phyloP scores from a whole-genome alignment of 2,888 invertebrate species.

The Drosophila paramelanica region DNA sequence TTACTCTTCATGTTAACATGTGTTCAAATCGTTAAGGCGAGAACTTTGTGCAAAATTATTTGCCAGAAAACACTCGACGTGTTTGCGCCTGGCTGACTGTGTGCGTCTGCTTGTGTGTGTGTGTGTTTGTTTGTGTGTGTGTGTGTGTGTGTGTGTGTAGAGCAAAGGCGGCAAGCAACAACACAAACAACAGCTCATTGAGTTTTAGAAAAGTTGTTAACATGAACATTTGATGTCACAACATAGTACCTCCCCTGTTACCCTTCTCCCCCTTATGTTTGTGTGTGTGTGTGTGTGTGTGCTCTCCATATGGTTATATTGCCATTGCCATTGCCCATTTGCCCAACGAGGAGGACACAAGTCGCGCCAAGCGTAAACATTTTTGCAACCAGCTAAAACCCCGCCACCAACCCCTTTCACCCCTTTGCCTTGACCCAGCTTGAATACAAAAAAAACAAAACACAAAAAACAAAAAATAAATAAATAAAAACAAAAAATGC shows the following conservation, averaged over 20 bases:
- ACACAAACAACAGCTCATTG: conserved; percentile 80
- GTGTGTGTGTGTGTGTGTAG: conserved; percentile 20
- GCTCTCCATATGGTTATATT: conserved; percentile 48
- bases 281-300: conserved; percentile 17
- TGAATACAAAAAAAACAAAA: conserved; percentile 12
- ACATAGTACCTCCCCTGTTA: conserved; percentile 43
- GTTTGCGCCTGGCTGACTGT: conserved; percentile 74
- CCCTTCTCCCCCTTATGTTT: not conserved
- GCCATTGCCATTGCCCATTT: conserved; percentile 55
- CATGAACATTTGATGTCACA: conserved; percentile 80
- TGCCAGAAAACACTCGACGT: conserved; percentile 80
- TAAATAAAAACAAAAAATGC: conserved; percentile 12
- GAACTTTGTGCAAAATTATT: conserved; percentile 80
- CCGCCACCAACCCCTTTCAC: not conserved
- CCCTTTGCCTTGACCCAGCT: not conserved
- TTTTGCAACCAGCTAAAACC: conserved; percentile 45
- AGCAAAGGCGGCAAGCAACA: conserved; percentile 61
- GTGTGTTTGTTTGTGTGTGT: conserved; percentile 16
- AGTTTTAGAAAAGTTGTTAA: conserved; percentile 79
- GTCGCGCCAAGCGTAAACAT: conserved; percentile 68
- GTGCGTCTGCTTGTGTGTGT: conserved; percentile 17
- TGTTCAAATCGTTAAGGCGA: conserved; percentile 79
- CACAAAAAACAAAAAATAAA: conserved; percentile 18
- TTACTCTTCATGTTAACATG: conserved; percentile 76
- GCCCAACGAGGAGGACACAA: conserved; percentile 38